phyloP scores from a whole-genome alignment of 2,113 vertebrate genomes.

The Zapornia atra region DNA sequence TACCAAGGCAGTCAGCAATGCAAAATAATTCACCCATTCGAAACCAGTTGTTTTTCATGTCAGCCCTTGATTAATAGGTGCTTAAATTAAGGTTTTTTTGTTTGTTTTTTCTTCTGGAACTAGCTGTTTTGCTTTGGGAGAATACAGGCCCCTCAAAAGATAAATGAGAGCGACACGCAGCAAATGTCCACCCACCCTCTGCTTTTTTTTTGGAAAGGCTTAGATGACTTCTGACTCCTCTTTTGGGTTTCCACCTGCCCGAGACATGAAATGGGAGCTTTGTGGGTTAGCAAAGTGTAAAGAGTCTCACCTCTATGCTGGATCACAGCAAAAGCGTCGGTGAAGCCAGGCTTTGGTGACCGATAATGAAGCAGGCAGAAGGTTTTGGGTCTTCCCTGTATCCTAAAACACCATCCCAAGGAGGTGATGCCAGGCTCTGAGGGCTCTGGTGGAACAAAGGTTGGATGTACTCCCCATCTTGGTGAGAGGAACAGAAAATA shows the following conservation, averaged over 20 bases:
- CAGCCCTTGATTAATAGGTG: not conserved
- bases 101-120: conserved; percentile 24
- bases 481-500: conserved; percentile 60
- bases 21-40: conserved; percentile 1
- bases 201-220: not conserved
- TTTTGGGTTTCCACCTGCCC: not conserved
- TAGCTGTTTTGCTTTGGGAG: not conserved
- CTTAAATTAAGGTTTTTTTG: conserved; percentile 5
- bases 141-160: not conserved
- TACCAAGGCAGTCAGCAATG: not conserved
- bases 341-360: not conserved
- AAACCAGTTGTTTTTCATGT: not conserved
- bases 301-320: not conserved
- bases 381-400: not conserved
- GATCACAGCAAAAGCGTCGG: fast-evolving
- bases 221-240: not conserved
- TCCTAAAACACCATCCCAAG: not conserved
- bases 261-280: not conserved
- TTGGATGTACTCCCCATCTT: not conserved
- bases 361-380: not conserved
- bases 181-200: not conserved
- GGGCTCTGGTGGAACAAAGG: conserved; percentile 10
- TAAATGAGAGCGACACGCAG: not conserved
- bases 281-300: fast-evolving
- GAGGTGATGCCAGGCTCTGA: conserved; percentile 11